A percentile compares a stretch with the other conserved stretches of the same genome.
These are phyloP conservation scores for Tetheella fluctuosa DNA, from an alignment of 2,888 invertebrate species.

Conservation along the genomic window DNA sequence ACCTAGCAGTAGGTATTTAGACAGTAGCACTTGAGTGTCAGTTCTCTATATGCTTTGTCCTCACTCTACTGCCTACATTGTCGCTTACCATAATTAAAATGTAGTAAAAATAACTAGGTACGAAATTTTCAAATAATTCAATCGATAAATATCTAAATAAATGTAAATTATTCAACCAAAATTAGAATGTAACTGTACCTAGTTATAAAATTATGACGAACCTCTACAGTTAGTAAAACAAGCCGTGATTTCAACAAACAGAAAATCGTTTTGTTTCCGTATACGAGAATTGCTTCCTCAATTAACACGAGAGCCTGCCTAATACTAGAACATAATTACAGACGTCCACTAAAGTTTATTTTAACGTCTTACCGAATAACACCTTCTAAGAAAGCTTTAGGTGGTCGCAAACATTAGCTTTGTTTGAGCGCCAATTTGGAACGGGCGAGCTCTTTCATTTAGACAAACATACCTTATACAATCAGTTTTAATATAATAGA, in stretches of 20 bases:
- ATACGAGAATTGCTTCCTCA: slow-evolving; percentile 57
- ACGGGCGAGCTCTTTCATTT: slow-evolving; percentile 52
- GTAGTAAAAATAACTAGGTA: too few relatives aligned
- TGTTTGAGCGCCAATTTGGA: slow-evolving; percentile 78
- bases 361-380: slow-evolving; percentile 26
- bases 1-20: too few relatives aligned
- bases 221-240: slow-evolving; percentile 25
- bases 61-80: too few relatives aligned
- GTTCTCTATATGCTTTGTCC: too few relatives aligned
- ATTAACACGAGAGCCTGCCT: slow-evolving; percentile 49
- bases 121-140: too few relatives aligned
- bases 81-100: too few relatives aligned
- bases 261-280: slow-evolving; percentile 35
- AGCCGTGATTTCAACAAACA: slow-evolving; percentile 41
- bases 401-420: slow-evolving; percentile 78
- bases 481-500: slow-evolving; percentile 20
- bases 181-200: neutral
- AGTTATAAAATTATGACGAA: slow-evolving; percentile 11
- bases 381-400: slow-evolving; percentile 70
- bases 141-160: neutral
- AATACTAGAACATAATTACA: slow-evolving; percentile 50
- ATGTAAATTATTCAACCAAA: neutral
- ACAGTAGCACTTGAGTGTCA: too few relatives aligned
- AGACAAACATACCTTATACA: slow-evolving; percentile 37
- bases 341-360: slow-evolving; percentile 41